Evolutionary conservation across 2,797 vertebrate species (phyloP).

Genomic region (Xerus rutilus): DNA sequence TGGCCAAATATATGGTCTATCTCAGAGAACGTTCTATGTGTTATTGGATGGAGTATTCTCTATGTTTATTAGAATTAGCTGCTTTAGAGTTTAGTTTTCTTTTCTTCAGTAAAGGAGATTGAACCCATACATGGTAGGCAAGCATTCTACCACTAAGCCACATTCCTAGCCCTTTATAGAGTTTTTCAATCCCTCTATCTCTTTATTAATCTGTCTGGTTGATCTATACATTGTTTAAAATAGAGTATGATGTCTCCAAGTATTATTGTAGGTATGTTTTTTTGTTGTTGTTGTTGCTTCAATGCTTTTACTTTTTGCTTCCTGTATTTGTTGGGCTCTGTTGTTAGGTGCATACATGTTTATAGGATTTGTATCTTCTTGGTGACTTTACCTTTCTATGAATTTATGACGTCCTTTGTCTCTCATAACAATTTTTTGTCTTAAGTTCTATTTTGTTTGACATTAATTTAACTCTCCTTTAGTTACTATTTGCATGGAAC

Average conservation of each 20-base stretch:
- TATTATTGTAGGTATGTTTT: neutral
- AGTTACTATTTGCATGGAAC: neutral
- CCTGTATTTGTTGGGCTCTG: neutral
- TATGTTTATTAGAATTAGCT: conserved; percentile 5
- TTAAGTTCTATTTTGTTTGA: neutral
- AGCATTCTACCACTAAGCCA: too few relatives aligned
- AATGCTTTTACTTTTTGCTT: neutral
- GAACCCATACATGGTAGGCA: too few relatives aligned
- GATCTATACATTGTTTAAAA: conserved; percentile 16
- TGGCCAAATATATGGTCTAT: neutral
- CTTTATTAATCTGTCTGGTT: neutral
- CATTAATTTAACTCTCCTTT: neutral
- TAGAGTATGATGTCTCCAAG: neutral
- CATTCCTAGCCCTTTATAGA: too few relatives aligned
- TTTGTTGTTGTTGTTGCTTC: neutral
- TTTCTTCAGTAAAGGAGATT: too few relatives aligned
- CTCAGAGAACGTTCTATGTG: neutral
- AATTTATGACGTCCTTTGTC: neutral
- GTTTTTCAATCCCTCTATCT: neutral
- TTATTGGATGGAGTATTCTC: neutral
- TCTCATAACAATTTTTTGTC: neutral
- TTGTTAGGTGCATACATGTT: neutral
- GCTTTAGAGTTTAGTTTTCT: neutral
- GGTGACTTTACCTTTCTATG: neutral
- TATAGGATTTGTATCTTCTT: neutral